Base-by-base conservation (phyloP, 1,140 invertebrate genomes). In the Leguminivora glycinivorella region DNA sequence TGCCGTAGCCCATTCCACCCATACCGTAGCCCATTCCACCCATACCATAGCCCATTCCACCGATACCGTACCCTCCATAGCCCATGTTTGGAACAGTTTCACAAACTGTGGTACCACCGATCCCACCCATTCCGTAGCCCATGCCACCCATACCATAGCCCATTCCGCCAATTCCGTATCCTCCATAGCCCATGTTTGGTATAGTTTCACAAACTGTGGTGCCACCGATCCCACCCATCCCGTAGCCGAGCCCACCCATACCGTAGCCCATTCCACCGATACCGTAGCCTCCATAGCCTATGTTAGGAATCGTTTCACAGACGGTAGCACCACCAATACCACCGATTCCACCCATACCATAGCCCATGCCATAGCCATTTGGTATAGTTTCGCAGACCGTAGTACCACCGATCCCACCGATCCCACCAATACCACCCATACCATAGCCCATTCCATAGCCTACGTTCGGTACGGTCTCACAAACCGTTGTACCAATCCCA, bases 41-140 rank as follows among this genome's bases (percentile, higher is more conserved):
- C 47, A 52, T 19, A 22, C 19, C 19, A 4, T 22, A 22, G 19
- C 47, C 47, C n/a, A 47, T 17, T 38, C 34, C 19, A 1, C 47
- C 19, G 17, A 52, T 19, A 22, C 19, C 19, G 7, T 22, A 22
- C 7, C 47, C 47, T n/a, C n/a, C 34, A 2, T 0, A 38, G 6
- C 43, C 34, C 10, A 38, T 9, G 34, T 38, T 47, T n/a, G 43
- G 43, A 0, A 17, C 17, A 5, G 43, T 47, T 17, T 47, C 43
- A 47, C n/a, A 47, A 3, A 47, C n/a, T 0, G 43, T 47, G 4
- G 43, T 19, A 19, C 43, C 43, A 47, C 43, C 43, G 19, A 34
- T 22, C 14, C 63, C 63, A 24, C 34, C 66, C 17, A 67, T 29
- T 10, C 66, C 66, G n/a, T 24, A 67, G 12, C 40, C 66, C 14